Evolutionary conservation across 2,797 vertebrate species (phyloP), one percentile per base, ranked within the genome.

Genomic region (Emydoidea blandingii): DNA sequence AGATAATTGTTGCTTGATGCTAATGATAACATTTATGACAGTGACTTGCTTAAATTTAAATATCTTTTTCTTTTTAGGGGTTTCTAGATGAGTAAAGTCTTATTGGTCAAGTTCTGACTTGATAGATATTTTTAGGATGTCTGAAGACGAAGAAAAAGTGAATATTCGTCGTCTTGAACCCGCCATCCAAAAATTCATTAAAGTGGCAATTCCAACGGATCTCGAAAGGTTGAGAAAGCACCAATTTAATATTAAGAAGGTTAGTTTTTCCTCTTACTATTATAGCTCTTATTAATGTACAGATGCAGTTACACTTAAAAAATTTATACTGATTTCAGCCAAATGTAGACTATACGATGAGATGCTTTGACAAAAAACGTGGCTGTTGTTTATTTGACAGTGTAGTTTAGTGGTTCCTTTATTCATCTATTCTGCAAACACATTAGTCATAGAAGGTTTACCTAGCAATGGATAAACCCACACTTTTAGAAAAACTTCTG

Each of bases 211-310:
- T 91, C 99, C 99, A 94, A 99, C 99, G 52, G 99, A 99, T 97
- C 98, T 99, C 98, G 99, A 99, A 94, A 98, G 99, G 94, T 98
- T 99, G 96, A 98, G 99, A 95, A 99, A 99, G 94, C 99, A 99
- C 97, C 99, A 99, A 96, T 98, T 98, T 98, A 99, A 99, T 98
- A 99, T 99, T 96, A 98, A 99, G 97, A 99, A 99, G 99, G 99
- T 99, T 97, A 97, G 96, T 83, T 34, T 62, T 95, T 78, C 2
- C 86, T 89, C 89, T 91, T 92, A 53, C 23, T 85, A 19, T 49
- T 74, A 8, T 16, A 72, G 8, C n/a, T 91, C 12, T 91, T 92
- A 79, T 49, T 85, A 62, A 31, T 8, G 16, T n/a, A 54, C 65
- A 76, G 92, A 93, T 91, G 54, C 31, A 76, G 57, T 92, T 87